These are phyloP conservation scores for Hydra vulgaris DNA, from an alignment of 30 jellyfish, hydroid and myxozoan species.

Conservation along the genomic window DNA sequence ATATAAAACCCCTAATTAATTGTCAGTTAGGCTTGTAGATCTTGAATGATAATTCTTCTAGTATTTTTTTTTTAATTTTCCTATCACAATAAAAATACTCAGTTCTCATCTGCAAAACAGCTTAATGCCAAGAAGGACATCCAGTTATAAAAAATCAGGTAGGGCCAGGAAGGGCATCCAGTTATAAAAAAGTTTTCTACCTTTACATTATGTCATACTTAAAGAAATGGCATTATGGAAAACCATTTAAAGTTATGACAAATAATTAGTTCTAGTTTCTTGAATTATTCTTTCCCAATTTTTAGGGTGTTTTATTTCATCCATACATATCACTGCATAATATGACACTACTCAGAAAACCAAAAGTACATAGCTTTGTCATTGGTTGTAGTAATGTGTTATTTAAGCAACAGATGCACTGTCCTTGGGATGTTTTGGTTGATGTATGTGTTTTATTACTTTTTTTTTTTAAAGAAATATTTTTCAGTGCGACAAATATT, in stretches of 20 bases:
- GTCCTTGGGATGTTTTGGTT: conserved; percentile 62
- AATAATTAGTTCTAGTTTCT: not conserved
- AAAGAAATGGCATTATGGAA: too few relatives aligned
- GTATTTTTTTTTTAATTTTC: too few relatives aligned
- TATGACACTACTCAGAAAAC: conserved; percentile 45
- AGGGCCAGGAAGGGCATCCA: too few relatives aligned
- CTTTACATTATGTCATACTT: too few relatives aligned
- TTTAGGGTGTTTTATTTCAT: conserved; percentile 62
- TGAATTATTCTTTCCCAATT: not conserved
- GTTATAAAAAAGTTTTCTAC: too few relatives aligned
- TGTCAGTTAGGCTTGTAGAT: too few relatives aligned
- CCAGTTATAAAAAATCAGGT: too few relatives aligned
- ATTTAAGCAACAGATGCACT: conserved; percentile 55
- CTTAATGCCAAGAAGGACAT: too few relatives aligned
- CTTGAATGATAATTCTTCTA: too few relatives aligned
- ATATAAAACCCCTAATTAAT: too few relatives aligned
- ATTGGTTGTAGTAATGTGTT: conserved; percentile 75
- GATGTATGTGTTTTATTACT: conserved; percentile 45
- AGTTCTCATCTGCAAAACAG: too few relatives aligned
- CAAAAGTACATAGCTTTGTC: conserved; percentile 39
- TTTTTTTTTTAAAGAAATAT: not conserved
- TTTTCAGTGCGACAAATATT: not conserved
- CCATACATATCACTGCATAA: conserved; percentile 87
- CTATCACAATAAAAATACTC: too few relatives aligned
- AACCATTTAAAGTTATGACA: not conserved